A percentile compares a stretch with the other conserved stretches of the same genome.
Evolutionary conservation across 2,888 invertebrate genomes (phyloP).

Genomic region (Caenorhabditis drosophilae): DNA sequence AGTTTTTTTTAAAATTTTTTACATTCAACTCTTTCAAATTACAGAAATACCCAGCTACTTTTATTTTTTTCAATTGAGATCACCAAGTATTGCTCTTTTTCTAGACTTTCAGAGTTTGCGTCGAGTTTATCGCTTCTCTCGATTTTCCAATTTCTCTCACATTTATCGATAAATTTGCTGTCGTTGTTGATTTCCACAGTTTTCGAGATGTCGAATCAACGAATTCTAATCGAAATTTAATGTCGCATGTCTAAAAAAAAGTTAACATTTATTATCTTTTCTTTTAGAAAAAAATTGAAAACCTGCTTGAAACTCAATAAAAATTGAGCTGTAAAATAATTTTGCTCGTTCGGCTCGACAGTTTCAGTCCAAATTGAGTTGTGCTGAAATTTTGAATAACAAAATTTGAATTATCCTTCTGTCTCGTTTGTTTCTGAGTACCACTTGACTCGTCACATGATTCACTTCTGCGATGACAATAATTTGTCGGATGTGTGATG

Average conservation of each 20-base stretch:
- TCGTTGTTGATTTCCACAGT: constrained; percentile 35
- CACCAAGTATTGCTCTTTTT: no score
- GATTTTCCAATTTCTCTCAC: constrained; percentile 13
- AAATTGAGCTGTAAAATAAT: constrained; percentile 42
- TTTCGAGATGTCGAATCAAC: constrained; percentile 37
- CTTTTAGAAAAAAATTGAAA: background rate
- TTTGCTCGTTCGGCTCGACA: constrained; percentile 32
- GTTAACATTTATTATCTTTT: no score
- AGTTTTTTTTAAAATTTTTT: background rate
- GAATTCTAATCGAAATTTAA: constrained; percentile 48
- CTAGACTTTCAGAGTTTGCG: no score
- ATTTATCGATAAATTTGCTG: constrained; percentile 12
- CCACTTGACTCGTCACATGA: constrained; percentile 8
- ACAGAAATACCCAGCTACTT: background rate
- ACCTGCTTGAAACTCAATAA: constrained; percentile 33
- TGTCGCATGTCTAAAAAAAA: constrained; percentile 39
- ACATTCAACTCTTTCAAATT: background rate
- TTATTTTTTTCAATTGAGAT: no score
- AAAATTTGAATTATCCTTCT: background rate
- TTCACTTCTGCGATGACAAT: constrained; percentile 28
- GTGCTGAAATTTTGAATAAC: constrained; percentile 10
- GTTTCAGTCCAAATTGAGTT: constrained; percentile 8
- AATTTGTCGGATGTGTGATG: constrained; percentile 16
- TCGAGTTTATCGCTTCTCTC: no score
- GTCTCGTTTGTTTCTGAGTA: no score